Conservation (phyloP, 2,113 vertebrate species). For the Pelodiscus sinensis region DNA sequence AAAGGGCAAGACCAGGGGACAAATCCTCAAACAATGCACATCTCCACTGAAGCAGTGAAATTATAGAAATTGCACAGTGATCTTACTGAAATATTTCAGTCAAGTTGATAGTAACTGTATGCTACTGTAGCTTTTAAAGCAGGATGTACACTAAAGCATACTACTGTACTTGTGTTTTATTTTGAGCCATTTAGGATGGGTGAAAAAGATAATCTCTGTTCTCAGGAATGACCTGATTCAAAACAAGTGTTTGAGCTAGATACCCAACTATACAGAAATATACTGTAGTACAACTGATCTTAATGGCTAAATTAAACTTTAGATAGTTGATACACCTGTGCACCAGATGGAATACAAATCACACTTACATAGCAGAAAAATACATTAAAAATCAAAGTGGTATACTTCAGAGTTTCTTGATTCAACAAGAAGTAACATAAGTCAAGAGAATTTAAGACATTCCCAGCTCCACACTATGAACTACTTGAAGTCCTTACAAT, state of each 20-base stretch:
- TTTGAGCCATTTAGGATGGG: not conserved
- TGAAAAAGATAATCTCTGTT: not conserved
- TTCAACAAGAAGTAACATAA: not conserved
- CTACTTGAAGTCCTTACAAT: not conserved
- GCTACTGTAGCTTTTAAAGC: not conserved
- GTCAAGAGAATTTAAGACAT: not conserved
- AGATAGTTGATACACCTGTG: not conserved
- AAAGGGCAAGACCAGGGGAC: not conserved
- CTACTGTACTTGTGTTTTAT: not conserved
- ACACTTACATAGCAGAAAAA: not conserved
- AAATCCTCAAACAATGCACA: not conserved
- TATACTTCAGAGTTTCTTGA: not conserved
- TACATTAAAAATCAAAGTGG: not conserved
- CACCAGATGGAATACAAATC: not conserved
- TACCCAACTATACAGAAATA: not conserved
- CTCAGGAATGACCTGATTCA: not conserved
- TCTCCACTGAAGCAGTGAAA: not conserved
- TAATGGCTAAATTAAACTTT: not conserved
- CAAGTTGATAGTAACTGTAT: not conserved
- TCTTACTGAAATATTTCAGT: not conserved
- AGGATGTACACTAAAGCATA: not conserved
- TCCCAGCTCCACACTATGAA: not conserved
- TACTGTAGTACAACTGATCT: not conserved
- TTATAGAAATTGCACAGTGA: not conserved
- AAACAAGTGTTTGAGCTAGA: not conserved